Evolutionary conservation across 2,888 invertebrate genomes (phyloP).

Genomic region (Aleiodes testaceus): DNA sequence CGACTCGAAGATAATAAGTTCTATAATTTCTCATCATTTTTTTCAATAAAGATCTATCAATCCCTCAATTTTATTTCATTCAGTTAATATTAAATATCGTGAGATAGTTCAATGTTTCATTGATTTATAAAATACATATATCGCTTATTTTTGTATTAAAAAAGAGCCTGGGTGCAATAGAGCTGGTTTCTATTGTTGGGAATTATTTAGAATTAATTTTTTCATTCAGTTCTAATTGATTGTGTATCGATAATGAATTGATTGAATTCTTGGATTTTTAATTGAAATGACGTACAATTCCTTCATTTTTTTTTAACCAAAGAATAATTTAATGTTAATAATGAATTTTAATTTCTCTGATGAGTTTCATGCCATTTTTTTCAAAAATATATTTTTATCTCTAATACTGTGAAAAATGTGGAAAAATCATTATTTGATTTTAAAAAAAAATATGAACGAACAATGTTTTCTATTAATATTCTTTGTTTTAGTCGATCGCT

Average conservation of each 20-base stretch:
- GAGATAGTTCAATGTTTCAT: slow-evolving; percentile 25
- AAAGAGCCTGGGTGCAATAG: slow-evolving; percentile 39
- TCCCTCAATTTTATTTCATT: no score
- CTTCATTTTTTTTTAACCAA: slow-evolving; percentile 62
- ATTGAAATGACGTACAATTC: slow-evolving; percentile 31
- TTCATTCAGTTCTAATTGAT: background rate
- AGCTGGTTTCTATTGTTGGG: slow-evolving; percentile 49
- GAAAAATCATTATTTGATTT: background rate
- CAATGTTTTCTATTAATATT: background rate
- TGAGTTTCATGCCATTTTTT: slow-evolving; percentile 14
- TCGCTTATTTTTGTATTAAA: slow-evolving; percentile 38
- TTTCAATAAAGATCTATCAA: no score
- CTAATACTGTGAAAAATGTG: background rate
- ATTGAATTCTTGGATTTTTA: slow-evolving; percentile 12
- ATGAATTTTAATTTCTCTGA: slow-evolving; percentile 40
- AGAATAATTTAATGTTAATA: slow-evolving; percentile 59
- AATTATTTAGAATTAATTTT: slow-evolving; percentile 31
- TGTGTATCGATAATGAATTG: slow-evolving; percentile 25
- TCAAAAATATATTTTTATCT: background rate
- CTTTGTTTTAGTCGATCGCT: no score
- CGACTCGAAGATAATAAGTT: slow-evolving; percentile 11
- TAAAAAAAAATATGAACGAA: background rate
- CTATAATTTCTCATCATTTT: no score
- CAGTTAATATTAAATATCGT: no score
- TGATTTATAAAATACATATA: slow-evolving; percentile 32